Conservation (phyloP, 2,888 invertebrate genomes). For the Volucella inflata region DNA sequence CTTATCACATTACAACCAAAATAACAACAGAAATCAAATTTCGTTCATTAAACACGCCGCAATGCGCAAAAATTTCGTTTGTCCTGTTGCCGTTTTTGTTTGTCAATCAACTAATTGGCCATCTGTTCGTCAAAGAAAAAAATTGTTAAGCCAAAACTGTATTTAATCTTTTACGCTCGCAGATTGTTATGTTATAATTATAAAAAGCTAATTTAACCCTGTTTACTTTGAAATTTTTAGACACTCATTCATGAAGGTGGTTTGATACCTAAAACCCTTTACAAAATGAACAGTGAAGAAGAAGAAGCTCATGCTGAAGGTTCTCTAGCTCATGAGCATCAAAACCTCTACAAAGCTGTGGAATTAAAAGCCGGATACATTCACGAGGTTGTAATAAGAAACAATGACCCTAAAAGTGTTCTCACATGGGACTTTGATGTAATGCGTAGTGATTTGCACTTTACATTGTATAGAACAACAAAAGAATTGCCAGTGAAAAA, state of each 20-base stretch:
- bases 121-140: constrained; percentile 54
- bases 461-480: constrained; percentile 87
- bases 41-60: constrained; percentile 57
- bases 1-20: constrained; percentile 45
- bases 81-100: constrained; percentile 52
- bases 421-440: constrained; percentile 99
- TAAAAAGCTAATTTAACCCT: constrained; percentile 11
- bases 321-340: constrained; percentile 79
- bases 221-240: constrained; percentile 83
- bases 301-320: constrained; percentile 79
- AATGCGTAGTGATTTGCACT: constrained; percentile 93
- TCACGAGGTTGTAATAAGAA: constrained; percentile 91
- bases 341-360: constrained; percentile 82
- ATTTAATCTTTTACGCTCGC: constrained; percentile 38
- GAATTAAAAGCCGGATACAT: constrained; percentile 85
- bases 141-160: constrained; percentile 29
- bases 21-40: constrained; percentile 13
- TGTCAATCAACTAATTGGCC: constrained; percentile 29
- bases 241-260: constrained; percentile 94
- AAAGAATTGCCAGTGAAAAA: constrained; percentile 80
- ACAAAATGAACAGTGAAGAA: constrained; percentile 86
- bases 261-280: constrained; percentile 93
- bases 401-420: constrained; percentile 93
- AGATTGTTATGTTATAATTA: neutral
- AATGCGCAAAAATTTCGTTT: constrained; percentile 54